phyloP scores from a whole-genome alignment of 2,113 vertebrate species.

The Erythrolamprus reginae region DNA sequence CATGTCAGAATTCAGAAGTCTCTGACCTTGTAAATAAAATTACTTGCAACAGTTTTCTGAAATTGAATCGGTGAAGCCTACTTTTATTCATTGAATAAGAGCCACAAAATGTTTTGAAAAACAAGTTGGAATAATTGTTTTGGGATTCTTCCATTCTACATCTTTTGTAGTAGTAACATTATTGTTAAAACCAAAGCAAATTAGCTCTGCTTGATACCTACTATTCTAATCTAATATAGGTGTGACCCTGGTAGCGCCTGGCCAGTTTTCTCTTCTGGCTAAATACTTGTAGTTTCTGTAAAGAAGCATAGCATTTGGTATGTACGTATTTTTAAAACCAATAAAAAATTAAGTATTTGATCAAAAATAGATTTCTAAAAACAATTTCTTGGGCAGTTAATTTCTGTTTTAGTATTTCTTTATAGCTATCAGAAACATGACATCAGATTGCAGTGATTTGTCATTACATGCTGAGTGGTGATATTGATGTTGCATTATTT shows the following conservation, averaged over 20 bases:
- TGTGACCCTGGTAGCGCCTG: conserved; percentile 2
- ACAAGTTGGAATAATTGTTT: conserved; percentile 22
- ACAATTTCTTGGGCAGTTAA: conserved; percentile 47
- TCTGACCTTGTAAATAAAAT: conserved; percentile 74
- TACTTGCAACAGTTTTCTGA: conserved; percentile 55
- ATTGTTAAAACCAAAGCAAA: conserved; percentile 24
- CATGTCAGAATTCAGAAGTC: conserved; percentile 45
- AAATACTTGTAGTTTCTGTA: conserved; percentile 19
- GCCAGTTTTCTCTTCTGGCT: conserved; percentile 37
- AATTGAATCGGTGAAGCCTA: conserved; percentile 49
- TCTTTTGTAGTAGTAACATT: conserved; percentile 6
- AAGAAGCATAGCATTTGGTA: background rate
- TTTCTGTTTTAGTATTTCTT: conserved; percentile 48
- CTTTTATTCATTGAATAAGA: conserved; percentile 47
- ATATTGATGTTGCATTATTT: conserved; percentile 45
- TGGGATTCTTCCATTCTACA: conserved; percentile 28
- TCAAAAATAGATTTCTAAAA: conserved; percentile 64
- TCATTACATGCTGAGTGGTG: conserved; percentile 34
- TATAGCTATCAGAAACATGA: conserved; percentile 51
- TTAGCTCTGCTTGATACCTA: conserved; percentile 37
- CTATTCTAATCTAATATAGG: background rate
- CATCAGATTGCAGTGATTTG: conserved; percentile 52
- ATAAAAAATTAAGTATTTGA: conserved; percentile 45
- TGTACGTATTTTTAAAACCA: conserved; percentile 26
- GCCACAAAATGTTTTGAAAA: conserved; percentile 44